Evolutionary conservation across 2,888 invertebrate genomes (phyloP), one percentile per base, ranked within the genome.

Genomic region (Polylopha cassiicola): DNA sequence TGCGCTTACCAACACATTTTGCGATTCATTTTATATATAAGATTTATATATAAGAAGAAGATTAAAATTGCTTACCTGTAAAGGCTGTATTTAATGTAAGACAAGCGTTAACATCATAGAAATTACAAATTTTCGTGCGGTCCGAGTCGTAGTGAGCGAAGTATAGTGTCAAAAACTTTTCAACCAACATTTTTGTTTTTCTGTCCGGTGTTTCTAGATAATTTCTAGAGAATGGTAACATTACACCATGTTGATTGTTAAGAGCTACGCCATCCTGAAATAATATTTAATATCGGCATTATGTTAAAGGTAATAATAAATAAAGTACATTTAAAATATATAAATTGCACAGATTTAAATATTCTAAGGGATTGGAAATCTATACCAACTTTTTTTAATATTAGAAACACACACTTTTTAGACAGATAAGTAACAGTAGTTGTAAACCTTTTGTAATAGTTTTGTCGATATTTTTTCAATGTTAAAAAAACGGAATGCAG

Each of bases 221-320:
- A 34, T 80, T 74, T 30, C 57, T 73, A 21, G 55, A 58, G 50
- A 76, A 74, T 2, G 85, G 81, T 21, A 73, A 48, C 18, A 59
- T 51, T 3, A 71, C 26, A 1, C 74, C 76, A 21, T 70, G 55
- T 15, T 69, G 55, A n/a, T n/a, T n/a, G 44, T 77, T 76, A 18
- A 85, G 47, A 39, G 50, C 59, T 2, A 85, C 45, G 1, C 84
- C 85, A 57, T 85, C 85, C 85, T 85, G 62, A 29, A 70, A 70
- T 17, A n/a, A n/a, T n/a, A n/a, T n/a, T n/a, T n/a, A n/a, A n/a
- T n/a, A n/a, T n/a, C n/a, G n/a, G n/a, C n/a, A n/a, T n/a, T n/a
- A n/a, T n/a, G n/a, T n/a, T n/a, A n/a, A n/a, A n/a, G n/a, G n/a
- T n/a, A n/a, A n/a, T 3, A 33, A 26, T 14, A 17, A 11, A n/a